phyloP scores from a whole-genome alignment of 2,797 vertebrate species.

The Bovichtus diacanthus region DNA sequence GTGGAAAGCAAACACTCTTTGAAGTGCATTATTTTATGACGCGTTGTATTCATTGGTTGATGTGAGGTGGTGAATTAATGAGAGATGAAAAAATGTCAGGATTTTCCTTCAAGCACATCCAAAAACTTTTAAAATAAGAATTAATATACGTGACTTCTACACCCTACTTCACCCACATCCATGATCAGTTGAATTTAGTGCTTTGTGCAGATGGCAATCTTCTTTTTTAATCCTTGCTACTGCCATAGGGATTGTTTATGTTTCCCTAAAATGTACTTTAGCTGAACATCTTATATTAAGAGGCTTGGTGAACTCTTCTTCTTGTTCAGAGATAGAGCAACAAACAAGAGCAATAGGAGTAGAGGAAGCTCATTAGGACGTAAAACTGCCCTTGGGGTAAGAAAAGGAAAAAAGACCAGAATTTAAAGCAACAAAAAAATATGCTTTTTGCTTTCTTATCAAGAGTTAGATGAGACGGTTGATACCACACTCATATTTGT shows the following conservation, averaged over 20 bases:
- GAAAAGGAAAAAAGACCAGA: slow-evolving; percentile 23
- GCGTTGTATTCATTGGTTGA: slow-evolving; percentile 61
- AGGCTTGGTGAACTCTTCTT: slow-evolving; percentile 14
- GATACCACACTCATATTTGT: not conserved
- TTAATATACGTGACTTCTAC: slow-evolving; percentile 42
- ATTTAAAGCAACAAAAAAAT: slow-evolving; percentile 6
- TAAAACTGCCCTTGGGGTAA: slow-evolving; percentile 33
- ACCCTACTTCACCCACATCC: slow-evolving; percentile 19
- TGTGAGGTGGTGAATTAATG: slow-evolving; percentile 56
- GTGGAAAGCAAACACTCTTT: slow-evolving; percentile 64
- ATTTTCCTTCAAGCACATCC: slow-evolving; percentile 51
- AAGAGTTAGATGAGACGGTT: not conserved
- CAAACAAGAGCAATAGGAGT: too few species aligned
- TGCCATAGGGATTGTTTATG: not conserved
- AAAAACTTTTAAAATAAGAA: slow-evolving; percentile 49
- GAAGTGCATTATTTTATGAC: slow-evolving; percentile 67
- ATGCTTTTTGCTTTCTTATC: not conserved
- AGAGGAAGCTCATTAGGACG: slow-evolving; percentile 47
- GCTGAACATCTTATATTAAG: slow-evolving; percentile 12
- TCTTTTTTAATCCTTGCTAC: not conserved
- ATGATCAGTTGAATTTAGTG: not conserved
- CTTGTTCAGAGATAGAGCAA: slow-evolving; percentile 20
- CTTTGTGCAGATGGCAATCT: not conserved
- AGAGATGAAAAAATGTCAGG: slow-evolving; percentile 49
- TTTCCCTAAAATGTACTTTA: not conserved